Evolutionary conservation across 2,888 invertebrate species (phyloP).

Genomic region (Hydraecia micacea): DNA sequence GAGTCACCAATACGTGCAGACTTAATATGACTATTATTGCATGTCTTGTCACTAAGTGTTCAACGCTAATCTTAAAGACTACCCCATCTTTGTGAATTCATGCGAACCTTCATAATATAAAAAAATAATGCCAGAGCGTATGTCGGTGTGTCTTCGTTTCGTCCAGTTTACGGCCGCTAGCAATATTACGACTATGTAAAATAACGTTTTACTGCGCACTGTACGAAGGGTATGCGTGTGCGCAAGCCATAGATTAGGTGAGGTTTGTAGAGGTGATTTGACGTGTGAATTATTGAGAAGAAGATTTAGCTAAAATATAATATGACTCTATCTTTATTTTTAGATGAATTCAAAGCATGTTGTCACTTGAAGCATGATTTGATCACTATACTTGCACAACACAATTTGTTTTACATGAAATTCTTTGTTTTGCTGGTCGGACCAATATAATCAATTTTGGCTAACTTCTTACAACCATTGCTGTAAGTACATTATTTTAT

Average conservation of each 20-base stretch:
- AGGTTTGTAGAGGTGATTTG: conserved; percentile 49
- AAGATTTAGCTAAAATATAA: background rate
- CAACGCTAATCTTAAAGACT: background rate
- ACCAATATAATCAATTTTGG: too few relatives aligned
- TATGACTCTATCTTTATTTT: too few relatives aligned
- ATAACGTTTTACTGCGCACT: conserved; percentile 80
- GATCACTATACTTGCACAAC: too few relatives aligned
- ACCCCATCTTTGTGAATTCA: background rate
- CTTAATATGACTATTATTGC: background rate
- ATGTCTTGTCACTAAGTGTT: background rate
- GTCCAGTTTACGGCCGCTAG: conserved; percentile 78
- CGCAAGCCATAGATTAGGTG: conserved; percentile 68
- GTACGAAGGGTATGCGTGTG: conserved; percentile 71
- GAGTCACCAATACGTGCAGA: background rate
- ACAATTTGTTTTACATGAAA: too few relatives aligned
- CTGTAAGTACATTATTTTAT: too few relatives aligned
- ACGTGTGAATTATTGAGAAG: background rate
- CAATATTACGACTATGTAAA: conserved; percentile 84
- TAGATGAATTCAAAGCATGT: too few relatives aligned
- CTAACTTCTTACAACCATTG: too few relatives aligned
- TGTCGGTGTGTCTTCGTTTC: conserved; percentile 70
- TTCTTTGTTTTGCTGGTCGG: too few relatives aligned
- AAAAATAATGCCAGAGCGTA: conserved; percentile 59
- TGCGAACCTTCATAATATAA: conserved; percentile 39
- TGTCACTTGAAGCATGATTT: too few relatives aligned